phyloP scores from a whole-genome alignment of 2,113 vertebrate genomes.

The Myanophis thanlyinensis region DNA sequence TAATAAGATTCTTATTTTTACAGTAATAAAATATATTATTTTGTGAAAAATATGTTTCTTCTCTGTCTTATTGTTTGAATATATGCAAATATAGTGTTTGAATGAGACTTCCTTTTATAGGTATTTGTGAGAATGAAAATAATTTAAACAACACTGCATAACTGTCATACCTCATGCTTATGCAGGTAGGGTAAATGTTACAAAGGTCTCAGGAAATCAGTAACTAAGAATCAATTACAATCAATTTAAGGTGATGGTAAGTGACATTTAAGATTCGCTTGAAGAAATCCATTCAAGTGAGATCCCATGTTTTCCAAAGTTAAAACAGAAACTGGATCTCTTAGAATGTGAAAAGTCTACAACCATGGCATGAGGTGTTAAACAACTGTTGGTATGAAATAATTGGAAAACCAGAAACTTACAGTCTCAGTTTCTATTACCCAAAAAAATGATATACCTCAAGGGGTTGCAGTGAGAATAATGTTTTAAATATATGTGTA shows the following conservation, averaged over 20 bases:
- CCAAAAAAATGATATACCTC: neutral
- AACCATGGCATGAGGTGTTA: neutral
- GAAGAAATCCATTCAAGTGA: neutral
- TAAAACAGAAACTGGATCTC: neutral
- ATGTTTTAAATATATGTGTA: neutral
- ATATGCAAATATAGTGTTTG: neutral
- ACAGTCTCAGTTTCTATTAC: neutral
- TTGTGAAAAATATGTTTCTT: neutral
- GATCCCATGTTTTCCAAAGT: neutral
- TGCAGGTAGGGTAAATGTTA: neutral
- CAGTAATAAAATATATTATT: neutral
- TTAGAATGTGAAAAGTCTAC: neutral
- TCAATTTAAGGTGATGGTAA: neutral
- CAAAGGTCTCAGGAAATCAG: neutral
- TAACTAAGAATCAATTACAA: neutral
- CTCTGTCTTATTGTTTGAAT: neutral
- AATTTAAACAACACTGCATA: neutral
- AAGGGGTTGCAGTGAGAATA: neutral
- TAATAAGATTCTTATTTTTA: constrained; percentile 9
- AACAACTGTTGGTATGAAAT: neutral
- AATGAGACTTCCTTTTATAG: neutral
- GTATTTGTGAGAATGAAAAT: neutral
- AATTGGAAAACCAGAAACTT: neutral
- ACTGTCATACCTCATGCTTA: neutral
- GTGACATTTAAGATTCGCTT: neutral